These are phyloP conservation scores for Neotoma lepida DNA, from an alignment of 2,113 vertebrate genomes.

Conservation along the genomic window DNA sequence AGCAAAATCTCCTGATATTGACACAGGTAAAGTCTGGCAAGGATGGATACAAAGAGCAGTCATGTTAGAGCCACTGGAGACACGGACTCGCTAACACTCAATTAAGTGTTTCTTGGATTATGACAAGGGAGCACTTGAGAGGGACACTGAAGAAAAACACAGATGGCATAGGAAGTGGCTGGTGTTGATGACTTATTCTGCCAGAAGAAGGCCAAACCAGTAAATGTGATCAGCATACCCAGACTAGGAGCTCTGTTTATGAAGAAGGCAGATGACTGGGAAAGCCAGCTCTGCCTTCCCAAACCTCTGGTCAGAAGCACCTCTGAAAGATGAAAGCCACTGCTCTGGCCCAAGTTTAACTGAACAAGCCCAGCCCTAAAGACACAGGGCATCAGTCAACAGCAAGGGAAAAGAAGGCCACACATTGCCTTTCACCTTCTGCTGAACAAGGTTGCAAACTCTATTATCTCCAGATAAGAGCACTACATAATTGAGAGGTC, in stretches of 20 bases:
- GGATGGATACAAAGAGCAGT: neutral
- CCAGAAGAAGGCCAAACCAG: slow-evolving; percentile 42
- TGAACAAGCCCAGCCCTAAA: neutral
- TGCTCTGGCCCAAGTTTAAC: neutral
- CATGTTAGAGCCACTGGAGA: slow-evolving; percentile 28
- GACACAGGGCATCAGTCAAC: neutral
- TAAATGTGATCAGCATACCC: neutral
- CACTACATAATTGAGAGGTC: neutral
- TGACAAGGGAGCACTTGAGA: slow-evolving; percentile 43
- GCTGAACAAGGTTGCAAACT: neutral
- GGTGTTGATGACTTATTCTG: slow-evolving; percentile 55
- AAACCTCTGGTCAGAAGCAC: neutral
- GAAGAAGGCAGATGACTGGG: neutral
- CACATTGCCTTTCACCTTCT: neutral
- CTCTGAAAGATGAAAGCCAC: neutral
- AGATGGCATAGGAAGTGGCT: slow-evolving; percentile 61
- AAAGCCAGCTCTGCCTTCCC: neutral
- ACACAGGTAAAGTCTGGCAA: slow-evolving; percentile 31
- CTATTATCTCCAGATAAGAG: neutral
- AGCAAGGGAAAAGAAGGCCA: neutral
- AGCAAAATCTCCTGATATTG: neutral
- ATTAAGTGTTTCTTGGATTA: slow-evolving; percentile 52
- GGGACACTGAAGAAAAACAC: slow-evolving; percentile 63
- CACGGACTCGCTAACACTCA: slow-evolving; percentile 50
- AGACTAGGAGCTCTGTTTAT: neutral